phyloP scores from a whole-genome alignment of 2,888 invertebrate genomes.

The Epinotia nisella region DNA sequence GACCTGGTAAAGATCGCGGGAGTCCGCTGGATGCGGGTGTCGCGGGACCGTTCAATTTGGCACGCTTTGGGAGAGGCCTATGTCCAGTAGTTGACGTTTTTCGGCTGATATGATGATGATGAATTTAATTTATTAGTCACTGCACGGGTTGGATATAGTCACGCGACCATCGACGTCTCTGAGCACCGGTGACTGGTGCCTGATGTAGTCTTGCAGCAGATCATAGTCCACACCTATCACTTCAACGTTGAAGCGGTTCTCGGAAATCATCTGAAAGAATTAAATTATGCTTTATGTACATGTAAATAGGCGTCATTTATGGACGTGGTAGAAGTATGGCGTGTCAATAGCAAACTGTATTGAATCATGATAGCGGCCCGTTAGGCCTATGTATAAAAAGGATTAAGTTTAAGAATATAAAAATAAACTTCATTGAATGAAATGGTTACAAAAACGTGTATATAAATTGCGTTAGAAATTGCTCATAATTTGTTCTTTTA shows the following conservation, averaged over 20 bases:
- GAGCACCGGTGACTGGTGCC: constrained; percentile 64
- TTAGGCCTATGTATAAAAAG: background rate
- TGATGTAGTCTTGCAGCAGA: constrained; percentile 66
- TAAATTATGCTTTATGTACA: background rate
- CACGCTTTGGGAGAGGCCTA: no score
- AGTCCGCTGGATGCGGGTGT: no score
- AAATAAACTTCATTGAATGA: no score
- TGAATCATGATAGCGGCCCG: background rate
- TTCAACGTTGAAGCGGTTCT: constrained; percentile 70
- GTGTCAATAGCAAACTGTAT: background rate
- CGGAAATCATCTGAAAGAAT: constrained; percentile 70
- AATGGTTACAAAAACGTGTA: no score
- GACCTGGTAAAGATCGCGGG: no score
- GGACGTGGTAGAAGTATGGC: background rate
- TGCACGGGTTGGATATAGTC: constrained; percentile 68
- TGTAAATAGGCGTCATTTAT: background rate
- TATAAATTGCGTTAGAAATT: no score
- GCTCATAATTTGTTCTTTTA: no score
- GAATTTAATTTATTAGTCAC: constrained; percentile 46
- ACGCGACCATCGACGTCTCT: constrained; percentile 69
- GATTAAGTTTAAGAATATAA: background rate
- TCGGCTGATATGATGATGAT: no score
- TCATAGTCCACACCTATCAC: constrained; percentile 71
- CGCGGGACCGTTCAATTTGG: no score
- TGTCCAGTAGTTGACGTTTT: no score